phyloP scores from a whole-genome alignment of 92 coral and sea anemone species.

The Palythoa caribaeorum region DNA sequence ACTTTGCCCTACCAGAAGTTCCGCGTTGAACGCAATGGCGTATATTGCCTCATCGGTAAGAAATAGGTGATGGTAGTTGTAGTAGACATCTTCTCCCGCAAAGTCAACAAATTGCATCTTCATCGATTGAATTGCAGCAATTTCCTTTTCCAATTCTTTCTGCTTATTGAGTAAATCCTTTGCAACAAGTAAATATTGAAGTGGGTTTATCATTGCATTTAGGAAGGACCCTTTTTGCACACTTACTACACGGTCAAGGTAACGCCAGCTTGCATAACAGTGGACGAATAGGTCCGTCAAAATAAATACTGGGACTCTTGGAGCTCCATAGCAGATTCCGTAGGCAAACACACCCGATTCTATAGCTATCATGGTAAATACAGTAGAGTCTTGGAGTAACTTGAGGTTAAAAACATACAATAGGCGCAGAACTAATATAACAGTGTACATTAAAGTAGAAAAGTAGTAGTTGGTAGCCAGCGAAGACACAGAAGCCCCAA shows the following conservation, averaged over 20 bases:
- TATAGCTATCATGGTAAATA: not conserved
- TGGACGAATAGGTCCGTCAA: not conserved
- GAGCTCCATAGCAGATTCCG: no score
- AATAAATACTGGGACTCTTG: no score
- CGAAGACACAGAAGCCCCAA: no score
- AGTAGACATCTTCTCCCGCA: no score
- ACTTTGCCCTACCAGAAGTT: not conserved
- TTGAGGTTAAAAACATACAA: not conserved
- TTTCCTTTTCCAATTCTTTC: no score
- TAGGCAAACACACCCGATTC: not conserved
- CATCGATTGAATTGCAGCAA: no score
- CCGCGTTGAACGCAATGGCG: not conserved
- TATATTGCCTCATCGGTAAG: no score
- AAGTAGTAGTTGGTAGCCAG: no score
- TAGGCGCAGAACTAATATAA: not conserved
- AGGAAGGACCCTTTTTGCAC: not conserved
- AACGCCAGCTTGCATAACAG: slow-evolving; percentile 2
- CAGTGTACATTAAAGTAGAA: not conserved
- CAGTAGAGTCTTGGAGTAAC: not conserved
- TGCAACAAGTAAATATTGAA: not conserved
- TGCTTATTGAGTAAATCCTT: no score
- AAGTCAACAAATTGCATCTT: no score
- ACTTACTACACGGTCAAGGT: not conserved
- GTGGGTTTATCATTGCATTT: not conserved
- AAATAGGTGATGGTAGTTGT: no score